Base-by-base conservation (phyloP, 1,140 invertebrate genomes). In the Orchestia grillus region DNA sequence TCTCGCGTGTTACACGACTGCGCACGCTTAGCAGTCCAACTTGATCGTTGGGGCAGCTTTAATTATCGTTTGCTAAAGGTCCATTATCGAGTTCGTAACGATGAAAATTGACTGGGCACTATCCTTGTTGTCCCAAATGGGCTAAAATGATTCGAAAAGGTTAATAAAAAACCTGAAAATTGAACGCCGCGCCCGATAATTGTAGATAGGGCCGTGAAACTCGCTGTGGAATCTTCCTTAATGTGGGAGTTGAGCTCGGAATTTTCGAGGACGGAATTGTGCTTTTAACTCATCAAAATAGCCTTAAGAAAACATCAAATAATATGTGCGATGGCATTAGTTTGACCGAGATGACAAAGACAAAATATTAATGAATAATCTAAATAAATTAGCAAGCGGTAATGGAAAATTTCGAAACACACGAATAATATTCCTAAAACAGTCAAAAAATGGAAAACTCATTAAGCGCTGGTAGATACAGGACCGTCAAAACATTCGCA, bases 131-230 rank as follows among this genome's bases (percentile, higher is more conserved):
- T 90, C 88, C 88, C 43, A 90, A 90, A 90, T 41, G 42, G 43
- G 88, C 15, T 90, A 42, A 90, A 90, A 90, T 90, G 88, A 42
- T 42, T 90, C 88, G 41, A 90, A 3, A 11, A 44, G 88, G 28
- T 90, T 90, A 41, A 90, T 90, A 90, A 41, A 90, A 90, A 90
- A 23, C 42, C 88, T 90, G 41, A 90, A 90, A 90, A 90, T 90
- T 90, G 88, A 1, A 90, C 36, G 88, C 15, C 28, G 43, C 88
- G 88, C 41, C 41, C 28, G 88, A 3, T 90, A 90, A 90, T 90
- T 90, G 88, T 42, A 15, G n/a, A 4, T 90, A 42, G 88, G 41
- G 62, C 28, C 11, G 11, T 42, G 4, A 41, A 90, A 44, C 43
- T 90, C 28, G 42, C 15, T 42, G 88, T 43, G 28, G 15, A 41